Evolutionary conservation across 2,797 vertebrate genomes (phyloP).

Genomic region (Esox lucius): DNA sequence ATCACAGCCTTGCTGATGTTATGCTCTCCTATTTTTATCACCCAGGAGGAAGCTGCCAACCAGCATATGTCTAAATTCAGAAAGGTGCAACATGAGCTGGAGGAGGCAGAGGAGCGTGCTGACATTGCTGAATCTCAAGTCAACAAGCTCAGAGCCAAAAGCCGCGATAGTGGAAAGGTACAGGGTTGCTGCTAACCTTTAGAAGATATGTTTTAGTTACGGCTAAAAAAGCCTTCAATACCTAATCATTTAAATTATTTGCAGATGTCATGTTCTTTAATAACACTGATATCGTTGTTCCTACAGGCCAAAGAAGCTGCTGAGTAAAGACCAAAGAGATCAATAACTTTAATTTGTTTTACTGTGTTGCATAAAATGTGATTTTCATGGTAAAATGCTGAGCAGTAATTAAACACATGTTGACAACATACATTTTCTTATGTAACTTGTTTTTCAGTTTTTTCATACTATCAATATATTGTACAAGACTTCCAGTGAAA

Average conservation of each 20-base stretch:
- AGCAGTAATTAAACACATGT: not conserved
- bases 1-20: not conserved
- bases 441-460: too few relatives aligned
- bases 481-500: too few relatives aligned
- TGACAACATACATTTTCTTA: too few relatives aligned
- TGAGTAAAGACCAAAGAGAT: not conserved
- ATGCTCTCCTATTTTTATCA: not conserved
- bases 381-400: conserved; percentile 70
- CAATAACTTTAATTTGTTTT: conserved; percentile 66
- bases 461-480: too few relatives aligned
- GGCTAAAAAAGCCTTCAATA: too few relatives aligned
- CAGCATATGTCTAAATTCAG: too few relatives aligned
- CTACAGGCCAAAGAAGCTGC: not conserved
- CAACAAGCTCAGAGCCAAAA: conserved; percentile 14
- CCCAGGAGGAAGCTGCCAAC: conserved; percentile 14
- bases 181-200: conserved; percentile 15
- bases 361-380: conserved; percentile 71
- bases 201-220: too few relatives aligned
- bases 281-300: too few relatives aligned
- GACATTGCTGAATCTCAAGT: conserved; percentile 16
- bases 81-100: conserved; percentile 9
- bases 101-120: conserved; percentile 14
- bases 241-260: too few relatives aligned
- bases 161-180: conserved; percentile 58
- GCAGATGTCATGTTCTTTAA: too few relatives aligned